These are phyloP conservation scores for Lophius americanus DNA, from an alignment of 2,797 vertebrate genomes.

Conservation along the genomic window DNA sequence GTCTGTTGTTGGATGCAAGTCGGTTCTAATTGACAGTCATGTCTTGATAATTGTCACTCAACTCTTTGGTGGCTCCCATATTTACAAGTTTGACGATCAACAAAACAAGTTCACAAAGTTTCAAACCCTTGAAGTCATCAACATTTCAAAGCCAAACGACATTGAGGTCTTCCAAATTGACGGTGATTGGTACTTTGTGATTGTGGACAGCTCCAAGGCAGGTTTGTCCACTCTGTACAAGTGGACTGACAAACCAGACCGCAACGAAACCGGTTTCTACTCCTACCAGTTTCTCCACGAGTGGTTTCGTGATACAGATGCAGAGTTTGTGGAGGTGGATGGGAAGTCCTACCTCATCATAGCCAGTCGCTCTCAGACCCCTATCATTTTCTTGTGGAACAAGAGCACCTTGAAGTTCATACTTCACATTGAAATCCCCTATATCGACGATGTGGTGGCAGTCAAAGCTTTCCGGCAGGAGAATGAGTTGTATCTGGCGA, in stretches of 20 bases:
- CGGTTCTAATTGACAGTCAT: slow-evolving; percentile 90
- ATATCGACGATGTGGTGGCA: slow-evolving; percentile 91
- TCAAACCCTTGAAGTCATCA: slow-evolving; percentile 94
- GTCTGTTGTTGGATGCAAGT: slow-evolving; percentile 95
- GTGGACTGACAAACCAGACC: slow-evolving; percentile 82
- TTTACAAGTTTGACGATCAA: slow-evolving; percentile 93
- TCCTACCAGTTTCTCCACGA: slow-evolving; percentile 95
- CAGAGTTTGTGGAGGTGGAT: slow-evolving; percentile 89
- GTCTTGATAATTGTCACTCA: slow-evolving; percentile 95
- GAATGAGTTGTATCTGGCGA: slow-evolving; percentile 86
- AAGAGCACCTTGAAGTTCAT: slow-evolving; percentile 91
- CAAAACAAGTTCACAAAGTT: slow-evolving; percentile 97
- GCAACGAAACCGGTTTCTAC: slow-evolving; percentile 92
- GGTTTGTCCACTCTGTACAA: slow-evolving; percentile 96
- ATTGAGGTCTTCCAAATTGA: slow-evolving; percentile 95
- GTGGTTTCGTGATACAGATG: slow-evolving; percentile 97
- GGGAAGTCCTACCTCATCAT: slow-evolving; percentile 91
- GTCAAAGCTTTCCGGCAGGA: slow-evolving; percentile 92
- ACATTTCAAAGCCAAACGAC: slow-evolving; percentile 97
- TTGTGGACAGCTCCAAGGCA: slow-evolving; percentile 97
- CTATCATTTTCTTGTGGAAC: slow-evolving; percentile 95
- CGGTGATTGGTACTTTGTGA: slow-evolving; percentile 91
- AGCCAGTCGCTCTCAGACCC: slow-evolving; percentile 92
- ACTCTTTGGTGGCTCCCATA: slow-evolving; percentile 95
- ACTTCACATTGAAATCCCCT: slow-evolving; percentile 88